Evolutionary conservation across 2,797 vertebrate genomes (phyloP).

Genomic region (Lycodopsis pacificus): DNA sequence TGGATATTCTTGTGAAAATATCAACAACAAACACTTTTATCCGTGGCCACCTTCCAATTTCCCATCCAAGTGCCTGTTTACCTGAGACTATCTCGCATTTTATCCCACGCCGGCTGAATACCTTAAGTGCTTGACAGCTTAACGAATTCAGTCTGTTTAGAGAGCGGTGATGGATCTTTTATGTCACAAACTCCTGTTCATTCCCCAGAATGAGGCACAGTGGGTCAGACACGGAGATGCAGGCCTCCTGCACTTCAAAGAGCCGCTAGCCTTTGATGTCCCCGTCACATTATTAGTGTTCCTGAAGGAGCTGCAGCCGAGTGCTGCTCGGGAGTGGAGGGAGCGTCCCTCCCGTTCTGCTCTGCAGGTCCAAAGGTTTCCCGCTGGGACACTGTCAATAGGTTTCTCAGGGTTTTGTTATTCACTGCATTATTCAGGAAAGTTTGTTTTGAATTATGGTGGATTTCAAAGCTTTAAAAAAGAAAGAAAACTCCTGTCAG

Average conservation of each 20-base stretch:
- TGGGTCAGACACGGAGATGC: conserved; percentile 73
- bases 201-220: conserved; percentile 67
- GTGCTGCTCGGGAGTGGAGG: conserved; percentile 40
- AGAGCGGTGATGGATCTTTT: conserved; percentile 69
- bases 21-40: conserved; percentile 32
- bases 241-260: conserved; percentile 79
- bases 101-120: conserved; percentile 40
- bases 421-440: conserved; percentile 58
- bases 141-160: conserved; percentile 71
- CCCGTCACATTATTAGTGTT: conserved; percentile 79
- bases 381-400: conserved; percentile 51
- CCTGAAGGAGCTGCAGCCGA: conserved; percentile 70
- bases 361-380: conserved; percentile 60
- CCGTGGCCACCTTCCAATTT: conserved; percentile 29
- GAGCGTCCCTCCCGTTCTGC: conserved; percentile 49
- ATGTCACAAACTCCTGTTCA: conserved; percentile 72
- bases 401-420: conserved; percentile 44
- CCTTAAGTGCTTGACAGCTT: conserved; percentile 57
- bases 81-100: conserved; percentile 43
- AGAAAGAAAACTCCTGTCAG: background rate
- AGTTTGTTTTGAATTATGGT: conserved; percentile 54
- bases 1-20: conserved; percentile 17
- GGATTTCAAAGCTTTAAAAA: conserved; percentile 40
- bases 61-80: conserved; percentile 48
- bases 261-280: conserved; percentile 79